These are phyloP conservation scores for Drosophila bocki DNA, from an alignment of 1,140 invertebrate genomes.

Conservation along the genomic window DNA sequence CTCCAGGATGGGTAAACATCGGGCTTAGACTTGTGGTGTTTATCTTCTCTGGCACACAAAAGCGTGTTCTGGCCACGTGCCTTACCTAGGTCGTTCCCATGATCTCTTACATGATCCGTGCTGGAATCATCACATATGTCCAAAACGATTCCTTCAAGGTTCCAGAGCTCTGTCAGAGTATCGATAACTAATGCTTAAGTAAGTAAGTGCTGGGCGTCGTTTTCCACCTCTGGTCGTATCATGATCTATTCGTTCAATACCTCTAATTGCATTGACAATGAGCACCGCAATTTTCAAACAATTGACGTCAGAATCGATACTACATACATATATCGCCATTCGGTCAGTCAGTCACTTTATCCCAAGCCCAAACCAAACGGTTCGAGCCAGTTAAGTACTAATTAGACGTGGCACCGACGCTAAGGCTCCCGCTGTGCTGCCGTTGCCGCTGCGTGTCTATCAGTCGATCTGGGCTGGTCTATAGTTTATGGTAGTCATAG, in stretches of 20 bases:
- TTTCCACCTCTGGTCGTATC: conserved; percentile 33
- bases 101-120: conserved; percentile 29
- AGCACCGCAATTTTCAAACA: conserved; percentile 50
- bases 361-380: conserved; percentile 16
- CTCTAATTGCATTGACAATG: conserved; percentile 67
- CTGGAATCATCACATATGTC: conserved; percentile 37
- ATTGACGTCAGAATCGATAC: conserved; percentile 61
- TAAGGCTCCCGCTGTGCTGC: conserved; percentile 15
- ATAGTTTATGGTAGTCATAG: conserved; percentile 19
- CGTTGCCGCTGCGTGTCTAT: conserved; percentile 66
- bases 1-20: conserved; percentile 27
- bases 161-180: conserved; percentile 14
- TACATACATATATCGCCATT: conserved; percentile 3
- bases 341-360: conserved; percentile 27
- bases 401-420: conserved; percentile 66
- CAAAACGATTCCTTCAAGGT: conserved; percentile 32
- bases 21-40: not conserved
- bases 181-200: conserved; percentile 56
- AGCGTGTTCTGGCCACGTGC: conserved; percentile 44
- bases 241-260: conserved; percentile 25
- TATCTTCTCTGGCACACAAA: conserved; percentile 26
- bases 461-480: conserved; percentile 51
- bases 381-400: conserved; percentile 57
- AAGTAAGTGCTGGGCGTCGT: conserved; percentile 28
- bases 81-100: conserved; percentile 10